Evolutionary conservation across 2,797 vertebrate genomes (phyloP).

Genomic region (Amniataba percoides): DNA sequence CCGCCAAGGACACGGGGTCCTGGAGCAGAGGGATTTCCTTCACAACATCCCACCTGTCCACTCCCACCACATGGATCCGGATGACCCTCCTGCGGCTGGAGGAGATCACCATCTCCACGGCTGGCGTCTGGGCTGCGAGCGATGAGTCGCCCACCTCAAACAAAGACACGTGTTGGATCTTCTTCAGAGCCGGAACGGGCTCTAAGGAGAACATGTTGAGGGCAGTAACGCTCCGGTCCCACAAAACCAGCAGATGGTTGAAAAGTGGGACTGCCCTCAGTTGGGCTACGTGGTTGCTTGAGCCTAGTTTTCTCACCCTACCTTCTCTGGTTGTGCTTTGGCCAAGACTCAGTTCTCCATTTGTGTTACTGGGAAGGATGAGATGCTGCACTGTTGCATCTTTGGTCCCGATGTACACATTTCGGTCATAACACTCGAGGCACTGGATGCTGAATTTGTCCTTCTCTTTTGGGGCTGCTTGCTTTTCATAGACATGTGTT

Average conservation of each 20-base stretch:
- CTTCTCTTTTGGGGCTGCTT: slow-evolving; percentile 70
- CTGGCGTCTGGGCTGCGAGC: not conserved
- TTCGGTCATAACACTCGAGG: slow-evolving; percentile 73
- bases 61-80: slow-evolving; percentile 71
- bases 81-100: slow-evolving; percentile 75
- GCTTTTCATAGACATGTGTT: slow-evolving; percentile 72
- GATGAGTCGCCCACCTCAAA: slow-evolving; percentile 64
- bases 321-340: slow-evolving; percentile 58
- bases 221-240: slow-evolving; percentile 72
- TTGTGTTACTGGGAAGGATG: slow-evolving; percentile 32
- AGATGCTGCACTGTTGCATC: slow-evolving; percentile 76
- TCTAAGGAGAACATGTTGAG: slow-evolving; percentile 85
- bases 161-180: slow-evolving; percentile 77
- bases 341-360: slow-evolving; percentile 22
- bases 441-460: slow-evolving; percentile 77
- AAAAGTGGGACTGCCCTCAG: slow-evolving; percentile 77
- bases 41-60: slow-evolving; percentile 80
- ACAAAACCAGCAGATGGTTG: slow-evolving; percentile 83
- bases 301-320: slow-evolving; percentile 77
- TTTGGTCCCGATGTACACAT: slow-evolving; percentile 79
- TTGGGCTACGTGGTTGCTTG: slow-evolving; percentile 67
- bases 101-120: slow-evolving; percentile 72
- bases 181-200: slow-evolving; percentile 71
- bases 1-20: slow-evolving; percentile 74
- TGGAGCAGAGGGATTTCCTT: slow-evolving; percentile 74